A percentile compares a stretch with the other conserved stretches of the same genome.
phyloP scores from a whole-genome alignment of 2,113 vertebrate species.

The Sterna hirundo region DNA sequence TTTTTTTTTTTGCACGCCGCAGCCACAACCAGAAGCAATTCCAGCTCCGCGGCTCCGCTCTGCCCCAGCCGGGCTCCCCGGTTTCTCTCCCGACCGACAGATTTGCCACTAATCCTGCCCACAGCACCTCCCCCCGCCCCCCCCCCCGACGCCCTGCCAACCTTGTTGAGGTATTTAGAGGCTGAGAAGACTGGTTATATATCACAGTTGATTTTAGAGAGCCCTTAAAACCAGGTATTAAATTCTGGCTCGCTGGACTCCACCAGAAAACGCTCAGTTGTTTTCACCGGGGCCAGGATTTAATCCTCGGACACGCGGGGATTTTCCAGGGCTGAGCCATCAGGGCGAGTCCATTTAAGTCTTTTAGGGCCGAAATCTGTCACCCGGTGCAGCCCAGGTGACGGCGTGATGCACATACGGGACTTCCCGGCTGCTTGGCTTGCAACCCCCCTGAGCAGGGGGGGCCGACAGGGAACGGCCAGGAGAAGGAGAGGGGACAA shows the following conservation, averaged over 20 bases:
- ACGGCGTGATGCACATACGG: not conserved
- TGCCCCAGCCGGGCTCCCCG: not conserved
- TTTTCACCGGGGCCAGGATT: not conserved
- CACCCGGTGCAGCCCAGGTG: not conserved
- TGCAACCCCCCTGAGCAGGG: accelerated
- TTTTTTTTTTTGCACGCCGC: not conserved
- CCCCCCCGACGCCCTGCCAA: accelerated
- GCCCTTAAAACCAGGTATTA: conserved; percentile 3
- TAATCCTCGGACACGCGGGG: not conserved
- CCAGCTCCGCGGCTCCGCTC: not conserved
- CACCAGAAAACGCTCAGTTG: not conserved
- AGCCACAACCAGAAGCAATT: not conserved
- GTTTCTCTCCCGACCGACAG: not conserved
- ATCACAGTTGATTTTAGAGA: not conserved
- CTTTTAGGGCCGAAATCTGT: not conserved
- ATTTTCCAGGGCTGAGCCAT: not conserved
- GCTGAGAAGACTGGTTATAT: not conserved
- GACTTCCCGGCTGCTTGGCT: not conserved
- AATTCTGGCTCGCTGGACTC: not conserved
- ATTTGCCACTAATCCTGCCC: not conserved
- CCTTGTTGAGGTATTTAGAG: not conserved
- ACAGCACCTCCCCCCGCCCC: not conserved
- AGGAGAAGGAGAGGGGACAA: not conserved
- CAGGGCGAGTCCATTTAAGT: not conserved
- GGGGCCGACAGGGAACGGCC: not conserved